Percentiles rank a stretch among this genome's conserved stretches.
Evolutionary conservation across 2,888 invertebrate species (phyloP).

Genomic region (Rutpela maculata): DNA sequence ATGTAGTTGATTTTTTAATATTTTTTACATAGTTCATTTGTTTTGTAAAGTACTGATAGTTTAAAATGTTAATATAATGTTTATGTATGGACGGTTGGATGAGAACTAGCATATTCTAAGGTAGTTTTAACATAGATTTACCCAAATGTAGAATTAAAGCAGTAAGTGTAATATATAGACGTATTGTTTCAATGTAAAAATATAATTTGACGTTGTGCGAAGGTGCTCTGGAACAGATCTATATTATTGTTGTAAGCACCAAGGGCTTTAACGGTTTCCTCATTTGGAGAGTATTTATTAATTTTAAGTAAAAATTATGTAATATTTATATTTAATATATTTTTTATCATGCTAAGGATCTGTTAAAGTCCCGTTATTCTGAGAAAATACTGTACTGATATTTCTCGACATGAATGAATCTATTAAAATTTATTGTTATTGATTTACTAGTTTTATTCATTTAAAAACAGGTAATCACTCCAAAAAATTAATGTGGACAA

Average conservation of each 20-base stretch:
- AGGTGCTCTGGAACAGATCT: conserved; percentile 49
- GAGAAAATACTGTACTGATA: conserved; percentile 62
- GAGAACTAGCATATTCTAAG: conserved; percentile 36
- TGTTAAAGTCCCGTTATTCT: conserved; percentile 49
- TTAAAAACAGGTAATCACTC: neutral
- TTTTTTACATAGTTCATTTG: conserved; percentile 48
- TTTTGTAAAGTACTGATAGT: conserved; percentile 64
- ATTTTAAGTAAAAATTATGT: conserved; percentile 20
- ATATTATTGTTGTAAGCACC: conserved; percentile 54
- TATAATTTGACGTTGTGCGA: conserved; percentile 43
- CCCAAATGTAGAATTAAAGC: conserved; percentile 33
- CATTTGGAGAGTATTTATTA: conserved; percentile 23
- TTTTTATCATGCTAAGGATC: conserved; percentile 38
- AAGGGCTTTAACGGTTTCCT: conserved; percentile 56
- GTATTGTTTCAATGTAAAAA: conserved; percentile 59
- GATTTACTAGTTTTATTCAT: conserved; percentile 40
- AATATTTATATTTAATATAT: neutral
- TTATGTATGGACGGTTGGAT: conserved; percentile 49
- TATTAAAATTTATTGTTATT: conserved; percentile 67
- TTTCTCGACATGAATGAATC: conserved; percentile 63
- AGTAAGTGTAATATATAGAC: conserved; percentile 57
- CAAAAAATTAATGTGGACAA: too few species aligned
- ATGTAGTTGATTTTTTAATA: conserved; percentile 34
- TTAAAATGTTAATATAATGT: conserved; percentile 56
- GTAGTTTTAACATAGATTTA: conserved; percentile 30